Base-by-base conservation (phyloP, 2,113 vertebrate species). In the Motacilla tschutschensis region DNA sequence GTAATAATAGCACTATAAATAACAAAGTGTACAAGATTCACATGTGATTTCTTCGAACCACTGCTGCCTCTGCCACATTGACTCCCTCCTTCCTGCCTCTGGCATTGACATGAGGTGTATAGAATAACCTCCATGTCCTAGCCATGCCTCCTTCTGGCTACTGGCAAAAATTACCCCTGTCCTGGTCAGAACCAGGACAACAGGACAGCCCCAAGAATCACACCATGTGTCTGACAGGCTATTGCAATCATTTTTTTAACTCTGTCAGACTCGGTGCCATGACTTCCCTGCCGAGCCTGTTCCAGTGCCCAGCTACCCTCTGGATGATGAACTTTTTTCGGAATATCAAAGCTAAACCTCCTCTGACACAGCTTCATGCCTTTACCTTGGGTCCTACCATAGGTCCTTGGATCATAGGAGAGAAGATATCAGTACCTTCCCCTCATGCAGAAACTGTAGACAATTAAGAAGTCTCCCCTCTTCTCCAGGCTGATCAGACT, bases 391-490 rank as follows among this genome's bases (percentile, higher is more conserved):
- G 3, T 26, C 21, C 20, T 43, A 9, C 43, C n/a, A 38, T 9
- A 17, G 21, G 26, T 51, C 33, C 33, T 33, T 33, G 33, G 33
- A 33, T 33, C 21, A 28, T 22, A 28, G 43, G 21, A 50, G 21
- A 58, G 20, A 55, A 58, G 17, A 58, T 7, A 35, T n/a, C 11
- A 51, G 36, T 36, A n/a, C 6, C n/a, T 51, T 22, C 17, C n/a
- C 14, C 26, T 51, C 6, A 4, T 3, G 21, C 9, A 44, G 38
- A 75, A 51, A n/a, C 10, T 59, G 14, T 8, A 59, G 36, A 44
- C 0, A 1, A 21, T 7, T 3, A 65, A 29, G 50, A 35, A 14
- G 14, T 17, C 5, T 35, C 14, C 14, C 6, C 7, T 65, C 36
- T 26, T 58, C 26, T 57, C 26, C 36, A n/a, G 60, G 14, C 31